Evolutionary conservation across 2,797 vertebrate species (phyloP).

Genomic region (Xiphorhynchus erythropygius): DNA sequence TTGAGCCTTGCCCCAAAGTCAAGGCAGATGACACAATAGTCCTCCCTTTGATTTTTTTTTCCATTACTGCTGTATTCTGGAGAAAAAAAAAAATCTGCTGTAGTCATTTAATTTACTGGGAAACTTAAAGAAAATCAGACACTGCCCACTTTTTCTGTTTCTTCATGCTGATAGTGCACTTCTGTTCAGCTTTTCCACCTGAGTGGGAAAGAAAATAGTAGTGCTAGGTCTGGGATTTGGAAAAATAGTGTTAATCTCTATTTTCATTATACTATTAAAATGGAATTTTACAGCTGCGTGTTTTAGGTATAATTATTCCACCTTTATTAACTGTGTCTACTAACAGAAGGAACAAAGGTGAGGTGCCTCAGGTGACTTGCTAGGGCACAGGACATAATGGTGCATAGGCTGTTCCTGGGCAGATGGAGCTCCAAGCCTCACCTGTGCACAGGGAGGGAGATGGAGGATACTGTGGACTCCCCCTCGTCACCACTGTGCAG

Average conservation of each 20-base stretch:
- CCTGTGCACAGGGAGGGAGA: background rate
- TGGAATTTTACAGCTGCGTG: background rate
- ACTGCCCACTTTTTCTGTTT: background rate
- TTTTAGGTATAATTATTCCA: background rate
- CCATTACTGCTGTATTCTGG: background rate
- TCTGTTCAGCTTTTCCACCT: background rate
- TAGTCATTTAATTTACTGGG: constrained; percentile 47
- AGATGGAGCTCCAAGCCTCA: background rate
- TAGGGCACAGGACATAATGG: background rate
- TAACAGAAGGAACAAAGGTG: background rate
- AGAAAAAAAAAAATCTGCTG: background rate
- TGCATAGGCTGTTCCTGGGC: background rate
- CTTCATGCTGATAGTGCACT: background rate
- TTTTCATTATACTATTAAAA: background rate
- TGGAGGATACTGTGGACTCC: background rate
- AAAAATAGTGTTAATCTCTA: background rate
- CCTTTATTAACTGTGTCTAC: background rate
- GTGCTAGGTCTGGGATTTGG: background rate
- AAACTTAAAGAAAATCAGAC: constrained; percentile 32
- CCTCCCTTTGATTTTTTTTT: background rate
- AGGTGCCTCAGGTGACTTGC: background rate
- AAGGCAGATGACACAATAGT: constrained; percentile 23
- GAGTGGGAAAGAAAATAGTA: background rate
- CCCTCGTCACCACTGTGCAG: background rate
- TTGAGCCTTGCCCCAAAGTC: constrained; percentile 21